Conservation (phyloP, 2,888 invertebrate species). For the Clivina fossor region DNA sequence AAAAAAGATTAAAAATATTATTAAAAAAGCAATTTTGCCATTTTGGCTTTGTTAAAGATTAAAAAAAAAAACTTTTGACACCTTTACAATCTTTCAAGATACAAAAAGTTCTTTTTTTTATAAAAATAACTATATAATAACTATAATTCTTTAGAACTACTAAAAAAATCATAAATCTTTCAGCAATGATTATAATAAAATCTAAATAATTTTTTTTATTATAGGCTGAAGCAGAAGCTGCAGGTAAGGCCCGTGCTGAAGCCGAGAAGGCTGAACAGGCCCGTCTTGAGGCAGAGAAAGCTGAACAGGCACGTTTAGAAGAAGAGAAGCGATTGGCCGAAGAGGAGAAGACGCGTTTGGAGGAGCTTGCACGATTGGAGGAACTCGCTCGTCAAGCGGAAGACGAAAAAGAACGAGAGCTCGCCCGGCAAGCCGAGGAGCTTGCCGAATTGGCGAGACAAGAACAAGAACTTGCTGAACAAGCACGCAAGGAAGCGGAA, state of each 20-base stretch:
- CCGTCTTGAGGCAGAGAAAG: conserved; percentile 56
- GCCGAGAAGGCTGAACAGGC: conserved; percentile 56
- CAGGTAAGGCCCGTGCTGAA: conserved; percentile 40
- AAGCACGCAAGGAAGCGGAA: conserved; percentile 60
- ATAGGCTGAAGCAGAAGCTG: conserved; percentile 34
- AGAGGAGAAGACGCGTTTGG: conserved; percentile 49
- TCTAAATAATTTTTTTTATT: conserved; percentile 12
- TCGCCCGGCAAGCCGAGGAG: conserved; percentile 63
- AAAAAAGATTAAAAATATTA: too few relatives aligned
- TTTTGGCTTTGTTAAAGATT: too few relatives aligned
- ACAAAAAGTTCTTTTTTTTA: too few relatives aligned
- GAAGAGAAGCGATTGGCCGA: conserved; percentile 55
- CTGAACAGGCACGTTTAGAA: conserved; percentile 56
- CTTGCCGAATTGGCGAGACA: conserved; percentile 54
- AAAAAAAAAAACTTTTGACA: too few relatives aligned
- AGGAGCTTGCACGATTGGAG: conserved; percentile 57
- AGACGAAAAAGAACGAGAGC: conserved; percentile 66
- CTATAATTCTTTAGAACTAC: too few relatives aligned
- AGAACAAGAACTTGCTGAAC: conserved; percentile 69
- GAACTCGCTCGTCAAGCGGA: conserved; percentile 64
- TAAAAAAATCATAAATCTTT: too few relatives aligned
- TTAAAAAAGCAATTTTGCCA: too few relatives aligned
- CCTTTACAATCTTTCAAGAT: too few relatives aligned
- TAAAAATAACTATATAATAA: too few relatives aligned
- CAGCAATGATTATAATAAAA: conserved; percentile 27